These are phyloP conservation scores for Mactromeris polynyma DNA, from an alignment of 2,888 invertebrate genomes.

Conservation along the genomic window DNA sequence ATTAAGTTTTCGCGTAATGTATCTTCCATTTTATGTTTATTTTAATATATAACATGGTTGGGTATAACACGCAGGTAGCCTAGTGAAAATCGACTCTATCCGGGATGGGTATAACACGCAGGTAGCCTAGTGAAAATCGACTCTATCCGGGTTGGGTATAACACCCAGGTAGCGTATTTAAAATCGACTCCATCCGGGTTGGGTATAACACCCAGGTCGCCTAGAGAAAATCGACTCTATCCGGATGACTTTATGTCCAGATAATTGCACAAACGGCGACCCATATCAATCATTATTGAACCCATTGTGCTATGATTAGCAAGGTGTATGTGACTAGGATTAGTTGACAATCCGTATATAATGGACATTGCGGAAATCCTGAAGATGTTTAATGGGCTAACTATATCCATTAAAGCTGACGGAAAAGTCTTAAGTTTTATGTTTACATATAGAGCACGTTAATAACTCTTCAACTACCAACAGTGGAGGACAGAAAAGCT, in stretches of 20 bases:
- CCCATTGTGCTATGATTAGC: not conserved
- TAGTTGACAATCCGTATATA: not conserved
- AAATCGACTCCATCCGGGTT: not conserved
- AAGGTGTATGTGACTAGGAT: not conserved
- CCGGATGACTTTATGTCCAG: not conserved
- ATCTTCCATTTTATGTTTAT: too few species aligned
- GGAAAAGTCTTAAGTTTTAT: conserved; percentile 17
- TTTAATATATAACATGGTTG: too few species aligned
- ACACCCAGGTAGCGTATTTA: not conserved
- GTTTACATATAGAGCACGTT: conserved; percentile 32
- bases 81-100: not conserved
- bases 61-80: not conserved
- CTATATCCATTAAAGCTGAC: not conserved
- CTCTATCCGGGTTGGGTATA: too few species aligned
- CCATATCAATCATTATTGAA: conserved; percentile 1
- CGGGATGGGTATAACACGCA: not conserved
- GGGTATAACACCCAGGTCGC: not conserved
- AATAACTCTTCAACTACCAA: conserved; percentile 4
- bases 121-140: not conserved
- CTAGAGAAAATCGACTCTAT: not conserved
- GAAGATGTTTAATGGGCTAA: conserved; percentile 4
- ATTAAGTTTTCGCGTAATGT: too few species aligned
- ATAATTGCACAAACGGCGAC: not conserved
- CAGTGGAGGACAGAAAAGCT: conserved; percentile 21
- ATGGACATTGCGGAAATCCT: conserved; percentile 21